phyloP scores from a whole-genome alignment of 2,888 invertebrate species.

The Eurytoma californica region DNA sequence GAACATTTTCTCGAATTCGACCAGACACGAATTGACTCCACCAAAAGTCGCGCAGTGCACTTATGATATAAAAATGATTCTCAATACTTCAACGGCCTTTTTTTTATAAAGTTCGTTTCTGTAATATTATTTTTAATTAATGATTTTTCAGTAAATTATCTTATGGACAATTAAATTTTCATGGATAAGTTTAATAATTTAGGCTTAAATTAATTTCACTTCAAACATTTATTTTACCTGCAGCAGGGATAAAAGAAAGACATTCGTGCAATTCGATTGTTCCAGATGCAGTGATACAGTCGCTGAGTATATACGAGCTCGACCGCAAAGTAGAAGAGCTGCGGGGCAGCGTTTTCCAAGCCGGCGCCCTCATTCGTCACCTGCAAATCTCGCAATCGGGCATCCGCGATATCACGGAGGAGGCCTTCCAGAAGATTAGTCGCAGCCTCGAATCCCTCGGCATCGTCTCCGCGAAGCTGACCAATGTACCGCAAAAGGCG shows the following conservation, averaged over 20 bases:
- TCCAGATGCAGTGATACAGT: constrained; percentile 79
- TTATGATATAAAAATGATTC: too few relatives aligned
- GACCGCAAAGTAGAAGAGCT: constrained; percentile 87
- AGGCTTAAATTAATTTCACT: neutral
- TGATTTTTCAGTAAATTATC: too few relatives aligned
- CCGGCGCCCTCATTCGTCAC: constrained; percentile 81
- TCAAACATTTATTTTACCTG: neutral
- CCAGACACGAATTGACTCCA: too few relatives aligned
- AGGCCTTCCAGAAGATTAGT: constrained; percentile 69
- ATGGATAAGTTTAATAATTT: too few relatives aligned
- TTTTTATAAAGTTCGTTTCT: too few relatives aligned
- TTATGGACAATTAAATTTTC: too few relatives aligned
- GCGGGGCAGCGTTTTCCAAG: constrained; percentile 85
- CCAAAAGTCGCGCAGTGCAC: too few relatives aligned
- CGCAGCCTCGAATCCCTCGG: constrained; percentile 83
- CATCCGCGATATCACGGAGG: constrained; percentile 73
- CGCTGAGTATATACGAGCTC: constrained; percentile 91
- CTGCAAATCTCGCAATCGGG: constrained; percentile 86
- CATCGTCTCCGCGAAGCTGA: constrained; percentile 85
- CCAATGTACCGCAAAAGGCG: constrained; percentile 86
- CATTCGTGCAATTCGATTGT: constrained; percentile 10
- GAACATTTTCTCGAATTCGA: too few relatives aligned
- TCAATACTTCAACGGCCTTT: too few relatives aligned
- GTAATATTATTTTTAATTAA: too few relatives aligned
- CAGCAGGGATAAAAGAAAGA: neutral